Evolutionary conservation across 2,797 vertebrate species (phyloP), one percentile per base, ranked within the genome.

Genomic region (Parauchenoglanis ngamensis): DNA sequence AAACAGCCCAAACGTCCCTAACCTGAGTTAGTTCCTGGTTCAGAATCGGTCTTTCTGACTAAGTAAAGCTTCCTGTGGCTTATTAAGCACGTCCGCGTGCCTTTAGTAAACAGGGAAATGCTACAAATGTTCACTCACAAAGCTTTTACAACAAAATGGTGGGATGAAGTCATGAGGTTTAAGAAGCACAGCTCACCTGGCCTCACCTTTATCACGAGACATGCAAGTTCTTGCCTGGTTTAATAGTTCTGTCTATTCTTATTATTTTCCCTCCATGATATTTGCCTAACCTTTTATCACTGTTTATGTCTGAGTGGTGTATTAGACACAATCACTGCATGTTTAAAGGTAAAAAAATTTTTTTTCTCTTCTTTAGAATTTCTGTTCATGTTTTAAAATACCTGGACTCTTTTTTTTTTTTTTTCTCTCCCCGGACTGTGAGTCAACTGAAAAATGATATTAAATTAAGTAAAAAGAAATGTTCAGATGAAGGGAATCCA

Each of bases 201-300:
- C 52, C 28, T 84, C 49, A 72, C 67, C 82, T 84, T 72, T 70
- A 84, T 70, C 82, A 54, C 6, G 2, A 15, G n/a, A 54, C 65
- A 25, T 83, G 82, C 63, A 83, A 49, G 63, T 11, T 83, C 82
- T 54, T 83, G 46, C n/a, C 28, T 83, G 63, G 54, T 68, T 52
- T 83, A 83, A 83, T 68, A 54, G 46, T 82, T 11, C 12, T 63
- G 80, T 65, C 80, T 65, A 21, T 65, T 28, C 13, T 80, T 61
- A 35, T 25, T 56, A 23, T 56, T 17, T 81, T 81, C 15, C 12
- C 35, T 65, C 35, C 23, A 7, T 83, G 57, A 23, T 68, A 83
- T 83, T 63, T 81, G 35, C 63, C 23, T 80, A 61, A 61, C 21
- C 23, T 52, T 83, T 68, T 54, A 31, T 68, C 63, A 67, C 40